Percentiles rank a stretch among this genome's conserved stretches.
Evolutionary conservation across 2,113 vertebrate species (phyloP).

Genomic region (Paramormyrops kingsleyae): DNA sequence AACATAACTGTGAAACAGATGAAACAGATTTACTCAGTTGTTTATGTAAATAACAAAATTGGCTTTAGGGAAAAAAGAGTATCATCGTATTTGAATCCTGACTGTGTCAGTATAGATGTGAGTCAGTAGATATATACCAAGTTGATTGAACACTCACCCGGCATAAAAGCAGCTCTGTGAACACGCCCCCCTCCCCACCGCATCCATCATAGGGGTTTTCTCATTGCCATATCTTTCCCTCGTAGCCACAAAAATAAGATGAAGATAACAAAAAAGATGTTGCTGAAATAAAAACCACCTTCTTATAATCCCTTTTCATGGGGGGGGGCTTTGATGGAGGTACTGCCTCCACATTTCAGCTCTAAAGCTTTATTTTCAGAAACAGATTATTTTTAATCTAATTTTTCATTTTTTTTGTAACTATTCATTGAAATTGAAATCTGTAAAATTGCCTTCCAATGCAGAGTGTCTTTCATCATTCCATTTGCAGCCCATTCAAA

Average conservation of each 20-base stretch:
- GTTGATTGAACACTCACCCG: conserved; percentile 9
- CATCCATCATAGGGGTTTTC: conserved; percentile 26
- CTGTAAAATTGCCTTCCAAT: not conserved
- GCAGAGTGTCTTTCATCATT: not conserved
- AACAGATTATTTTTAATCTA: not conserved
- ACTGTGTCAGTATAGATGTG: not conserved
- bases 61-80: not conserved
- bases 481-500: not conserved
- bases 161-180: conserved; percentile 26
- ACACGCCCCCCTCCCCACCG: not conserved
- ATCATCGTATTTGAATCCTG: not conserved
- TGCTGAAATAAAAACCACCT: conserved; percentile 13
- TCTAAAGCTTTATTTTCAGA: conserved; percentile 3
- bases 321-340: conserved; percentile 20
- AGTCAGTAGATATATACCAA: conserved; percentile 1
- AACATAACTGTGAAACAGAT: not conserved
- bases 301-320: conserved; percentile 22
- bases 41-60: not conserved
- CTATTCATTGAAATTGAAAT: not conserved
- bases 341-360: conserved; percentile 1
- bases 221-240: conserved; percentile 21
- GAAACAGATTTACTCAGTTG: not conserved
- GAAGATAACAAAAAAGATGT: conserved; percentile 11
- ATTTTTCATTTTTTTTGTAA: not conserved
- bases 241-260: conserved; percentile 10